phyloP scores from a whole-genome alignment of 2,797 vertebrate species.

The Cottoperca gobio region DNA sequence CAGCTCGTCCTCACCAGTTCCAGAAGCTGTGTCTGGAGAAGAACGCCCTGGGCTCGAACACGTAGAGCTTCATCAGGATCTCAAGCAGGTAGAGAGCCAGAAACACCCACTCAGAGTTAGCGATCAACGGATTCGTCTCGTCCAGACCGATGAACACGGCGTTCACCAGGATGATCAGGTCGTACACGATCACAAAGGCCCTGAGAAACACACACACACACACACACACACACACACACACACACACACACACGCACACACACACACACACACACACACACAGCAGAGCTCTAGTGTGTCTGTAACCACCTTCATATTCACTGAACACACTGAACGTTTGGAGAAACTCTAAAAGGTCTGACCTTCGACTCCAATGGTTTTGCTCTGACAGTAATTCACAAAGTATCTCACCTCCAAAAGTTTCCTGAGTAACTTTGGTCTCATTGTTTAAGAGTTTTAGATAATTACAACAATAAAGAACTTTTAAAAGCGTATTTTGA shows the following conservation, averaged over 20 bases:
- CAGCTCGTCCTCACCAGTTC: constrained; percentile 90
- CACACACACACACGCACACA: too few species aligned
- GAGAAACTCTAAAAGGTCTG: too few species aligned
- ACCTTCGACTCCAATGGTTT: too few species aligned
- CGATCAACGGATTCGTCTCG: constrained; percentile 88
- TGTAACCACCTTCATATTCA: neutral
- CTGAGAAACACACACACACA: too few species aligned
- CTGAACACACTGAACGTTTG: too few species aligned
- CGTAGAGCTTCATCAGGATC: constrained; percentile 94
- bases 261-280: too few species aligned
- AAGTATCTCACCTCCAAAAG: neutral
- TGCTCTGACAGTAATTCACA: neutral
- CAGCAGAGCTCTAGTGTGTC: neutral
- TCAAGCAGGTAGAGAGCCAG: constrained; percentile 90
- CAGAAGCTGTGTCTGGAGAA: constrained; percentile 92
- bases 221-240: too few species aligned
- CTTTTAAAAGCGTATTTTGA: neutral
- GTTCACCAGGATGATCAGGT: constrained; percentile 92
- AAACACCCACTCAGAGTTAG: constrained; percentile 91
- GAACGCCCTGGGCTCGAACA: constrained; percentile 88
- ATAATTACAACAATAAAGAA: neutral
- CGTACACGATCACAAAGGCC: constrained; percentile 89
- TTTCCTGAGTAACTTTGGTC: neutral
- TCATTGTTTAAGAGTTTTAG: neutral
- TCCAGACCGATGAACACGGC: constrained; percentile 94